A percentile compares a stretch with the other conserved stretches of the same genome.
These are phyloP conservation scores for Amphimallon solstitiale DNA, from an alignment of 2,888 invertebrate genomes.

Conservation along the genomic window DNA sequence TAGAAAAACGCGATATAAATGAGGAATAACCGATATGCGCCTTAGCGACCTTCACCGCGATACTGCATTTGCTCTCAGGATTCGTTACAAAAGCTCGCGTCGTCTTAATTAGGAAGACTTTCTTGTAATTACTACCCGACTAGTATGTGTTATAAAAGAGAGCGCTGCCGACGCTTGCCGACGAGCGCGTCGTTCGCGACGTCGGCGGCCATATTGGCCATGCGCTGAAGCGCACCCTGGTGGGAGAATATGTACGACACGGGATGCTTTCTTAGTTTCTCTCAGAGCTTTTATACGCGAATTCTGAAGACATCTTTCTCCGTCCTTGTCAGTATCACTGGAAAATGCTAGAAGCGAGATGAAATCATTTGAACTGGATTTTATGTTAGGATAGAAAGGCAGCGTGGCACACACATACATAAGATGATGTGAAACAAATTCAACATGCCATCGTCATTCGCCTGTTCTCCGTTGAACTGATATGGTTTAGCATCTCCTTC, in stretches of 20 bases:
- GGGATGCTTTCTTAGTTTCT: slow-evolving; percentile 55
- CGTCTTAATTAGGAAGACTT: slow-evolving; percentile 38
- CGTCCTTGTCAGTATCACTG: slow-evolving; percentile 45
- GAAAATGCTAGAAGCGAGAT: slow-evolving; percentile 44
- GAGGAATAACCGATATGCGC: slow-evolving; percentile 9
- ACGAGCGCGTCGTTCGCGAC: slow-evolving; percentile 47
- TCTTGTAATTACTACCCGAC: slow-evolving; percentile 38
- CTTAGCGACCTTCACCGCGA: slow-evolving; percentile 31
- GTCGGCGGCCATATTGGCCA: slow-evolving; percentile 59
- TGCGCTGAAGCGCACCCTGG: slow-evolving; percentile 51
- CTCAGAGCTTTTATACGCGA: slow-evolving; percentile 41
- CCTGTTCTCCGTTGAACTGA: slow-evolving; percentile 34
- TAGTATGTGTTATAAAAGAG: slow-evolving; percentile 54
- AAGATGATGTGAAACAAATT: slow-evolving; percentile 34
- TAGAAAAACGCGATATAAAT: slow-evolving; percentile 21
- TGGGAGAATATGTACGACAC: slow-evolving; percentile 49
- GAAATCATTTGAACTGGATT: slow-evolving; percentile 39
- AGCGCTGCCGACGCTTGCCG: slow-evolving; percentile 43
- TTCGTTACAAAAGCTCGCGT: slow-evolving; percentile 28
- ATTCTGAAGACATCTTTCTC: slow-evolving; percentile 51
- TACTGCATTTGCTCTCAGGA: slow-evolving; percentile 25
- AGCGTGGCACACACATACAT: slow-evolving; percentile 31
- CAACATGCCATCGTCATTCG: slow-evolving; percentile 35
- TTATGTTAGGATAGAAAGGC: slow-evolving; percentile 33
- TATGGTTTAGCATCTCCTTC: slow-evolving; percentile 32